These are phyloP conservation scores for Seriola rivoliana DNA, from an alignment of 2,113 vertebrate species.

Conservation along the genomic window DNA sequence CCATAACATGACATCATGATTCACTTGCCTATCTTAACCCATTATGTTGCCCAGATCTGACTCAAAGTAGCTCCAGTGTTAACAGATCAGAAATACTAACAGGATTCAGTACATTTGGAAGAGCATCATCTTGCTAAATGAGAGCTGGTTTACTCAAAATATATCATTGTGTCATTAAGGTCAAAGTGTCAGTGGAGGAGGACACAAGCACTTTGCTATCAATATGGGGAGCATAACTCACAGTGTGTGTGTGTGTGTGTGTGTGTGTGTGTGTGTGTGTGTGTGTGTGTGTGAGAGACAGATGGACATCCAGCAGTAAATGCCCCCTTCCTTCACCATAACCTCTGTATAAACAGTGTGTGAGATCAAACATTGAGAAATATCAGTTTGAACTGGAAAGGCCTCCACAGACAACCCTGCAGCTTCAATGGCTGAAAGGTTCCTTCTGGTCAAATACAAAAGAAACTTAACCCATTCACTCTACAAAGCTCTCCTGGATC, in stretches of 20 bases:
- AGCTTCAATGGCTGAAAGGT: background rate
- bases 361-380: slow-evolving; percentile 35
- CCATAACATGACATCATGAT: background rate
- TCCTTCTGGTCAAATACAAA: background rate
- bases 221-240: background rate
- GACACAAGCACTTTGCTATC: background rate
- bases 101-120: background rate
- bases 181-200: background rate
- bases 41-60: background rate
- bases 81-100: background rate
- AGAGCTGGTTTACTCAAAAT: background rate
- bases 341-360: slow-evolving; percentile 15
- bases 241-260: too few relatives aligned
- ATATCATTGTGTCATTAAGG: background rate
- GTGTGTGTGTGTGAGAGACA: background rate
- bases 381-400: slow-evolving; percentile 25
- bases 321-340: background rate
- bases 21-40: background rate
- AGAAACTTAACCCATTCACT: too few relatives aligned
- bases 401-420: background rate
- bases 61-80: too few relatives aligned
- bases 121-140: background rate
- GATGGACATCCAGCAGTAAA: background rate
- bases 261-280: background rate
- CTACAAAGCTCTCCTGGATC: too few relatives aligned